These are phyloP conservation scores for Bubalus kerabau DNA, from an alignment of 2,113 vertebrate genomes.

Conservation along the genomic window DNA sequence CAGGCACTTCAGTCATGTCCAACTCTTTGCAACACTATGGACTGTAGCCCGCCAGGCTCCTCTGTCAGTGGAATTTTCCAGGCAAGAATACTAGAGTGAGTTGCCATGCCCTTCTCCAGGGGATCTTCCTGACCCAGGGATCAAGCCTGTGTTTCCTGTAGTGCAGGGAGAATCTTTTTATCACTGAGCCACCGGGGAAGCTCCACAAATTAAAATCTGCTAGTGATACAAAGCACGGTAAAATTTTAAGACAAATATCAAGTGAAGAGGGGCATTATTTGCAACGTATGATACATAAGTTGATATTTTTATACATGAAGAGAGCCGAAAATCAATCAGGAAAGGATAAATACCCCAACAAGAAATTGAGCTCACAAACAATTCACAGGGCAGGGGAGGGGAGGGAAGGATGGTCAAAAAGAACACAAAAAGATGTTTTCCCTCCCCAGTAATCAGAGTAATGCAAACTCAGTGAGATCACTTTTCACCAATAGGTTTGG, in stretches of 20 bases:
- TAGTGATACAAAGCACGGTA: neutral
- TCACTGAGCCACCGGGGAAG: neutral
- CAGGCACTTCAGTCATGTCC: neutral
- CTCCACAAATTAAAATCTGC: neutral
- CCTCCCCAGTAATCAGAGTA: neutral
- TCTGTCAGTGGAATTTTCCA: neutral
- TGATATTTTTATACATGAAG: neutral
- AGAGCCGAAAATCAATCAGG: neutral
- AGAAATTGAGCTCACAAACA: neutral
- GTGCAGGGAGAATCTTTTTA: neutral
- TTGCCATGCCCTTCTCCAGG: neutral
- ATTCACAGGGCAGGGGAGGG: neutral
- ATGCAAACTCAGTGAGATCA: neutral
- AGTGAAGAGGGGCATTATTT: neutral
- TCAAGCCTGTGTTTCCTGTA: neutral
- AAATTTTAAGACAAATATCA: neutral
- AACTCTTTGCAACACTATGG: neutral
- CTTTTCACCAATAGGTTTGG: neutral
- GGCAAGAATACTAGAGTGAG: neutral
- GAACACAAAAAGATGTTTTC: neutral
- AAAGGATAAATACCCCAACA: neutral
- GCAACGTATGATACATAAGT: neutral
- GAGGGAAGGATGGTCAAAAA: neutral
- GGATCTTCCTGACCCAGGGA: neutral
- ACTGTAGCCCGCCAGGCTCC: neutral